Base-by-base conservation (phyloP, 2,888 invertebrate species). In the Cephus runcator region DNA sequence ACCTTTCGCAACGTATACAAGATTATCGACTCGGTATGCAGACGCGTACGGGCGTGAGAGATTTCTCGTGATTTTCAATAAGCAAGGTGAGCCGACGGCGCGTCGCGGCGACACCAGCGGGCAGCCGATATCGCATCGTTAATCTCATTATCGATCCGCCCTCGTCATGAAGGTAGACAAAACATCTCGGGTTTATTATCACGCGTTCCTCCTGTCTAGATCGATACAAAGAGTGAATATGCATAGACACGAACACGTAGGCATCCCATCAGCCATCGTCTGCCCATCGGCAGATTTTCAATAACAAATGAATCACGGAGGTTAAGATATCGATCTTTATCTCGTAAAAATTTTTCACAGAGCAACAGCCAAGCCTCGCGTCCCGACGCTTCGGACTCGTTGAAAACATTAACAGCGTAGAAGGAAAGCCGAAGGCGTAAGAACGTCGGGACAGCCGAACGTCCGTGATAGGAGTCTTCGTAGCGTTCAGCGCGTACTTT, bases 181-280 rank as follows among this genome's bases (percentile, higher is more conserved):
- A 80, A 77, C 76, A 81, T 81, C 78, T 83, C 75, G 15, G 76
- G 31, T 35, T n/a, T 75, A 79, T 79, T 79, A 75, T 78, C 79
- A 78, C 69, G 73, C 30, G 71, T 71, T 71, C 23, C 31, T 71
- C 71, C 56, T 23, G 23, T 56, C 56, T 56, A 56, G 56, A 56
- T 56, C 56, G 56, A 56, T 56, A 56, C 56, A 23, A 9, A 56
- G 56, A 23, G 23, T 23, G 23, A 23, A 56, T 56, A 56, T 23
- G 15, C 56, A 56, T 23, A 9, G 9, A 9, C 23, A 56, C 23
- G 23, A 9, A 23, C 56, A 56, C 56, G 56, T 23, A 56, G 6
- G 56, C 9, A 23, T 56, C 23, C 56, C 9, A 23, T 56, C 56
- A 15, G 40, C 15, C 40, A 40, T 15, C 15, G 23, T 56, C 4